phyloP scores from a whole-genome alignment of 2,113 vertebrate genomes.

The Myotis brandtii region DNA sequence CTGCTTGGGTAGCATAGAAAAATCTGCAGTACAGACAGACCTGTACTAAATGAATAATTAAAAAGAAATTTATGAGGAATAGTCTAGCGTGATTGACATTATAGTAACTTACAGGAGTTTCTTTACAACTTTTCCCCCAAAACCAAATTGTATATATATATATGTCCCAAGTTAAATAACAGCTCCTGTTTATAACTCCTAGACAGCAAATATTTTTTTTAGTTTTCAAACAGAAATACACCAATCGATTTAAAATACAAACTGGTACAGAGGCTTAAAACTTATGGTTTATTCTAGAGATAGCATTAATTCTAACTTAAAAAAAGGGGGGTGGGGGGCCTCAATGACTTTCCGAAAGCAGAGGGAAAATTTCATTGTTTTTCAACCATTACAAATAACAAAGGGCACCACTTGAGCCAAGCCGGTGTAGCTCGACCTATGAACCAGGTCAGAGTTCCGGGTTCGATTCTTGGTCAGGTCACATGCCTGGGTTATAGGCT shows the following conservation, averaged over 20 bases:
- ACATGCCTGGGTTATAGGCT: too few species aligned
- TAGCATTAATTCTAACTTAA: background rate
- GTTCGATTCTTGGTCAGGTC: too few species aligned
- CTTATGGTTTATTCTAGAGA: constrained; percentile 29
- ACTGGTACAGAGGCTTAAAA: constrained; percentile 17
- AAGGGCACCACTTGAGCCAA: background rate
- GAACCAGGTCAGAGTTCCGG: too few species aligned
- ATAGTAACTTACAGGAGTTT: constrained; percentile 70
- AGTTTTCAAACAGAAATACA: constrained; percentile 54
- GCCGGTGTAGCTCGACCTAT: too few species aligned
- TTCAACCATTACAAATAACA: constrained; percentile 32
- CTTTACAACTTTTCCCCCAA: constrained; percentile 72
- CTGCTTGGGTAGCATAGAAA: background rate
- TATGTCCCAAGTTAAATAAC: constrained; percentile 73
- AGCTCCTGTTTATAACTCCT: constrained; percentile 50
- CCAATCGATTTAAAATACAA: constrained; percentile 51
- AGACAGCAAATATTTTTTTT: constrained; percentile 30
- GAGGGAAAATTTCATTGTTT: background rate
- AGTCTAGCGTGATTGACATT: constrained; percentile 69
- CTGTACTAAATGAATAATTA: constrained; percentile 77
- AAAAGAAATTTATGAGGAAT: constrained; percentile 79
- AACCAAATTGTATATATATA: constrained; percentile 77
- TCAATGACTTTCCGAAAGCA: constrained; percentile 39
- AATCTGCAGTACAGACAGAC: constrained; percentile 40
- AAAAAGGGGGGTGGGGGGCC: background rate